Conservation (phyloP, 1,140 invertebrate genomes). For the Sminthurides bifidus region DNA sequence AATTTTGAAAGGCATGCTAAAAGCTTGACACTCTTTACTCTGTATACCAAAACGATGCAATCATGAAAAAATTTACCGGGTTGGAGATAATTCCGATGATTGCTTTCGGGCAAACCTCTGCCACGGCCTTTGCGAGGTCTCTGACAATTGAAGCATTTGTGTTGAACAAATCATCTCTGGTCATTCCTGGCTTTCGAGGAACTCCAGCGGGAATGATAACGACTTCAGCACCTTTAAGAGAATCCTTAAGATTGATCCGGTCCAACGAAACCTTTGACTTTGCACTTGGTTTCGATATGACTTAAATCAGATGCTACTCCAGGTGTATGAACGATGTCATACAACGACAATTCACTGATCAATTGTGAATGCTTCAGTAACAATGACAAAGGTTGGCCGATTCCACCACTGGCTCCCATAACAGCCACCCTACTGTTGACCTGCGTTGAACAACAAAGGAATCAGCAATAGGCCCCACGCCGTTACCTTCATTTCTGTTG, state of each 20-base stretch:
- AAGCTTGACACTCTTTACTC: too few relatives aligned
- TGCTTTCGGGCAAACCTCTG: conserved; percentile 49
- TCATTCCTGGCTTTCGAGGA: conserved; percentile 49
- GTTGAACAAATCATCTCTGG: conserved; percentile 51
- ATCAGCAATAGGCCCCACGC: too few relatives aligned
- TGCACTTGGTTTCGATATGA: conserved; percentile 73
- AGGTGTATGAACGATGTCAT: conserved; percentile 92
- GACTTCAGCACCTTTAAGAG: conserved; percentile 43
- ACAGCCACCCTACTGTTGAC: conserved; percentile 58
- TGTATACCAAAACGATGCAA: too few relatives aligned
- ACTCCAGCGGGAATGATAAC: conserved; percentile 57
- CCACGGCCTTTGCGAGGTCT: conserved; percentile 43
- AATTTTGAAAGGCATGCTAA: too few relatives aligned
- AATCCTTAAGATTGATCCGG: conserved; percentile 14
- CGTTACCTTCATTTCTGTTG: too few relatives aligned
- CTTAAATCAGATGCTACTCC: conserved; percentile 96
- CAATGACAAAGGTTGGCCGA: conserved; percentile 92
- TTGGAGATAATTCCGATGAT: conserved; percentile 57
- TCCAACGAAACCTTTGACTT: conserved; percentile 21
- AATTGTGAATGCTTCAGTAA: conserved; percentile 84
- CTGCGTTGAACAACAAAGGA: not conserved
- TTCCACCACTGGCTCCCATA: conserved; percentile 90
- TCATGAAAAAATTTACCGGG: conserved; percentile 44
- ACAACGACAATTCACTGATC: conserved; percentile 70
- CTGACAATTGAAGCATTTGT: conserved; percentile 58